Evolutionary conservation across 2,797 vertebrate species (phyloP), one percentile per base, ranked within the genome.

Genomic region (Anas flavirostris): DNA sequence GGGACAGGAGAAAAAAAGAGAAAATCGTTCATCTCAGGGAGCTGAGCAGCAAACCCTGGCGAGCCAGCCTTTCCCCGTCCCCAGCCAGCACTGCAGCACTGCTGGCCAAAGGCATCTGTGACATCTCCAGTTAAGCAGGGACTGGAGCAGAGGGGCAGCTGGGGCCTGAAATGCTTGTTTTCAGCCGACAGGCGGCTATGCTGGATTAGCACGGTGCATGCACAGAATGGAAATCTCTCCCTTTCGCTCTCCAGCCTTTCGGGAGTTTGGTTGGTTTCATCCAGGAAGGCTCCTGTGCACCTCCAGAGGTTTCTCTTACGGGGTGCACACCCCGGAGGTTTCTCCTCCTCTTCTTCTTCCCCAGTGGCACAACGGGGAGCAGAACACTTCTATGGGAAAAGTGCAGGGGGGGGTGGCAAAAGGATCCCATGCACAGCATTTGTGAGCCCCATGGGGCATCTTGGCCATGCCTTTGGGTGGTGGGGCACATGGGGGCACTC

Each of bases 121-220:
- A 96, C 94, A 96, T 91, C 93, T 95, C 91, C 89, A 63, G 91
- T 91, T 83, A 53, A 94, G 59, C 93, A 46, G 52, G 28, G 93
- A 81, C 77, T 52, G 76, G 96, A 96, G 94, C 77, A 88, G 77
- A 86, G 88, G 93, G 93, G 96, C 94, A 97, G 92, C 92, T 39
- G 85, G 70, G 92, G 73, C 91, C 77, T 93, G 96, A 96, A 95
- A 93, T 94, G 59, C 91, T 39, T 66, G 39, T 53, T 86, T 95
- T 95, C 3, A 95, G 82, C 95, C 92, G 88, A 95, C 95, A 97
- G 96, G 93, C 89, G 91, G 96, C 96, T 93, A 83, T 88, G 94
- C 93, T 93, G 92, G 92, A 84, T 95, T 91, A 95, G 55, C 46
- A 19, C 9, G 4, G 66, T 91, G 84, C 87, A 93, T 87, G 87